phyloP scores from a whole-genome alignment of 2,797 vertebrate species.

The Selene dorsalis region DNA sequence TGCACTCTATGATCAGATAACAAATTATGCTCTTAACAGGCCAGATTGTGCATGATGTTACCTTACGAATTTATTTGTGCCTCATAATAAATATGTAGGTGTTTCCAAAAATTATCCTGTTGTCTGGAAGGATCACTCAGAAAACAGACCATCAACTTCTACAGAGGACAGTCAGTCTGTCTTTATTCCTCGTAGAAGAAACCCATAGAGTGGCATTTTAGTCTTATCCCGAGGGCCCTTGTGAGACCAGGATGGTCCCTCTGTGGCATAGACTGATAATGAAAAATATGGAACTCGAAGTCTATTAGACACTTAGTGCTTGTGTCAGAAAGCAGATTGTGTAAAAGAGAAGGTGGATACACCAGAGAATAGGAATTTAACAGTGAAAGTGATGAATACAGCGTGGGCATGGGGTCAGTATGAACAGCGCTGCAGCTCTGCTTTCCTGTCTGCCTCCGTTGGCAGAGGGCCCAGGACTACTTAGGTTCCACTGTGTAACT shows the following conservation, averaged over 20 bases:
- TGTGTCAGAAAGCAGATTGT: constrained; percentile 44
- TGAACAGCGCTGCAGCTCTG: constrained; percentile 49
- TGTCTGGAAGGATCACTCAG: not conserved
- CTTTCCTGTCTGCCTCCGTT: constrained; percentile 68
- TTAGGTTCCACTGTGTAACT: constrained; percentile 42
- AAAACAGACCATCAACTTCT: constrained; percentile 14
- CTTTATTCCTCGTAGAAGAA: constrained; percentile 25
- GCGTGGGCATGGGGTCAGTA: constrained; percentile 70
- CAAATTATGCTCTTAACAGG: not conserved
- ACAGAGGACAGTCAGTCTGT: constrained; percentile 7
- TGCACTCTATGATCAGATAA: not conserved
- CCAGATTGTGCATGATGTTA: not conserved
- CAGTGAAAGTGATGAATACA: constrained; percentile 62
- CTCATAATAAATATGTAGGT: not conserved
- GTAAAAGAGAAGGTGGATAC: constrained; percentile 57
- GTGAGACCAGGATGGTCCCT: constrained; percentile 43
- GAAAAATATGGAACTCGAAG: constrained; percentile 39
- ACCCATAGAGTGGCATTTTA: constrained; percentile 36
- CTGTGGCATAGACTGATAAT: constrained; percentile 40
- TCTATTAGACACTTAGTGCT: constrained; percentile 40
- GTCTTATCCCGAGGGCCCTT: constrained; percentile 16
- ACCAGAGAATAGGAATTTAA: constrained; percentile 58
- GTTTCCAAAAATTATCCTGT: not conserved
- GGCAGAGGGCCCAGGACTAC: constrained; percentile 61
- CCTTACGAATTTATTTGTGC: no score